Evolutionary conservation across 1,140 invertebrate genomes (phyloP), one percentile per base, ranked within the genome.

Genomic region (Ostrea denselamellosa): DNA sequence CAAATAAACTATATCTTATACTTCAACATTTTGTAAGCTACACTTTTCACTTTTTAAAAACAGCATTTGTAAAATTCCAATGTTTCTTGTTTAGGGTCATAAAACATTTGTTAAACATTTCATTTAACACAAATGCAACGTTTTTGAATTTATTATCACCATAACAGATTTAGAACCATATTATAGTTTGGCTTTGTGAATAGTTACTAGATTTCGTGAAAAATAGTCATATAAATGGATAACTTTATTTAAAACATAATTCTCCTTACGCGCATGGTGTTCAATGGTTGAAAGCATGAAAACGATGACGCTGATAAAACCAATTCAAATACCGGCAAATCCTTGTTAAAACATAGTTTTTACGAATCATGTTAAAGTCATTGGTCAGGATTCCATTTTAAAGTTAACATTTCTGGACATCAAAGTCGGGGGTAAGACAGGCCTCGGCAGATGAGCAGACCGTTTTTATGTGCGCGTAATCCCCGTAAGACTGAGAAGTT

Each of bases 391-490:
- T 77, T 77, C 28, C 4, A 77, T 77, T 77, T 14, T n/a, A n/a
- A 62, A n/a, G 17, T 62, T 62, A 77, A 34, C 68, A 10, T 77
- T 14, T 25, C 28, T 71, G 22, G 22, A 71, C 68, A 71, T 71
- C 8, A 71, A 71, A 71, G 68, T 77, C 56, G 22, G 8, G 25
- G 10, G 12, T 3, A 25, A 14, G 22, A 14, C 68, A 2, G 10
- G 28, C 22, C 17, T 34, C 68, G 28, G 68, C 68, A 77, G 68
- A 77, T 77, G 68, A 77, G 22, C 68, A 34, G 14, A 9, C 9
- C 7, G 28, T 3, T 77, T 77, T 77, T 77, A 77, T 34, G 68
- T 77, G 22, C 28, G 68, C 28, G 25, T 77, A 77, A 77, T 77
- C 68, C 68, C 25, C 25, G 12, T 25, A 28, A 2, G 34, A 77